Base-by-base conservation (phyloP, 2,113 vertebrate genomes). In the Podarcis cretensis region DNA sequence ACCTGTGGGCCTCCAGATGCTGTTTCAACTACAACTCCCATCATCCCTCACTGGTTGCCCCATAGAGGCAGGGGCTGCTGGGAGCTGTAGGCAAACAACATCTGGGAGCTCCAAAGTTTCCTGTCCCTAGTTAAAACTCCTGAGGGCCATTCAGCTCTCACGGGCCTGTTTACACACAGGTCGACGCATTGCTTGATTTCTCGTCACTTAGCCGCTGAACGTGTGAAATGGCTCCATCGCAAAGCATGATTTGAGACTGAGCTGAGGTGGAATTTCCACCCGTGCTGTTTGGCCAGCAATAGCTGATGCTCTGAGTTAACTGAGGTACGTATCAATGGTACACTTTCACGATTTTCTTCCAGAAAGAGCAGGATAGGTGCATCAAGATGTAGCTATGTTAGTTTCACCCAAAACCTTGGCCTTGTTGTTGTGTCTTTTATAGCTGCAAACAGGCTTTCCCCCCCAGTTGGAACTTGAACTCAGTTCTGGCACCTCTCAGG, bases 251-350 rank as follows among this genome's bases (percentile, higher is more conserved):
- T 43, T 76, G 59, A 54, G 71, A 83, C 3, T 30, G 30, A 76
- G 35, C 27, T n/a, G n/a, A 32, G 14, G 8, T 16, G 20, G 48
- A 35, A 3, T 37, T 66, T 40, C 40, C 59, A 54, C 43, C 73
- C 68, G 4, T 66, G 23, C 77, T 23, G 1, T 87, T 87, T n/a
- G 86, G 65, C 21, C 79, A 63, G 23, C 1, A 40, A 54, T 54
- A 73, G 71, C 14, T 54, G 21, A 54, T 54, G 48, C 48, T 54
- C 2, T 54, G 9, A 54, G 48, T 85, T 83, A 82, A 87, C 0
- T 95, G 95, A 97, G 96, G 96, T 97, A 97, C 97, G 95, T 95
- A 48, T 92, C 54, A 0, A 88, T 54, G 0, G 4, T 85, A 74
- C 91, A 59, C 6, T 12, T 89, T 81, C 0, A 14, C 80, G 83